Evolutionary conservation across 2,797 vertebrate genomes (phyloP).

Genomic region (Helostoma temminkii): DNA sequence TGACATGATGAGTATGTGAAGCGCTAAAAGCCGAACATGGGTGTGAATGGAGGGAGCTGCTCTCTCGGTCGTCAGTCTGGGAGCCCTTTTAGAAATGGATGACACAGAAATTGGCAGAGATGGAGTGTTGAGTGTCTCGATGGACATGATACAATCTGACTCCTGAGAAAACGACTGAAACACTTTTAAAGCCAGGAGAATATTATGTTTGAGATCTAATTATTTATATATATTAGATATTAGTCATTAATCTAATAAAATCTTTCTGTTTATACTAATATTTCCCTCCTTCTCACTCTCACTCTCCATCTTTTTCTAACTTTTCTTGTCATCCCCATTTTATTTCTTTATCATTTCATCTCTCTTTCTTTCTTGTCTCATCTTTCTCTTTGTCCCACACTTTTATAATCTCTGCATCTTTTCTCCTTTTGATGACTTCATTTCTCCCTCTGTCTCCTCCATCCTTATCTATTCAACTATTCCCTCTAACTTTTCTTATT

Average conservation of each 20-base stretch:
- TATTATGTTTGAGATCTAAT: not conserved
- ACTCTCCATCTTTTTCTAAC: too few relatives aligned
- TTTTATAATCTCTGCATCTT: too few relatives aligned
- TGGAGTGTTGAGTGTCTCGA: conserved; percentile 28
- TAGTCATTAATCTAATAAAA: not conserved
- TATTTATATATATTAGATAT: too few relatives aligned
- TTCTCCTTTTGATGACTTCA: not conserved
- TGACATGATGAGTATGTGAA: conserved; percentile 7
- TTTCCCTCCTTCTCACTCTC: too few relatives aligned
- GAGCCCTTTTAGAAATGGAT: conserved; percentile 8
- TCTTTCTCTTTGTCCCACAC: too few relatives aligned
- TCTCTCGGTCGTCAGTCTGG: conserved; percentile 33
- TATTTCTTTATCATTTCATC: too few relatives aligned
- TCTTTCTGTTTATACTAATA: not conserved
- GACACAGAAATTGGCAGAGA: conserved; percentile 26
- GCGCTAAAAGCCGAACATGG: conserved; percentile 9
- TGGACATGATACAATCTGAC: conserved; percentile 4
- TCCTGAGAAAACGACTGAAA: not conserved
- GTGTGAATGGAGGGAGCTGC: conserved; percentile 23
- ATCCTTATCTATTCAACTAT: not conserved
- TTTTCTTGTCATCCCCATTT: too few relatives aligned
- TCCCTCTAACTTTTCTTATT: not conserved
- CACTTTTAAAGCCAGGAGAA: not conserved
- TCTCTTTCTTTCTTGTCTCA: not conserved
- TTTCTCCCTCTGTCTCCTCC: not conserved